Evolutionary conservation across 2,888 invertebrate genomes (phyloP).

Genomic region (Cataglyphis altisquamis): DNA sequence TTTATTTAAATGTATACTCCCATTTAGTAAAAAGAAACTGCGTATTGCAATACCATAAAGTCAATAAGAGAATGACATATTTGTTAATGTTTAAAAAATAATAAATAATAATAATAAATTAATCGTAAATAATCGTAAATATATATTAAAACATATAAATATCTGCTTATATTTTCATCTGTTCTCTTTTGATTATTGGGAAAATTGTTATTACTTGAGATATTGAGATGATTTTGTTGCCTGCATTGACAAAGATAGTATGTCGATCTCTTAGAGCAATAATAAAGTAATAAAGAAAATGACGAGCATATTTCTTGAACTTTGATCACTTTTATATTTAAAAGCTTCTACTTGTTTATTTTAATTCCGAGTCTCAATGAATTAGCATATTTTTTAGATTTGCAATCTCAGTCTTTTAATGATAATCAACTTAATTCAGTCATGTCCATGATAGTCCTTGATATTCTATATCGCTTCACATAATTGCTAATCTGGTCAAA

Average conservation of each 20-base stretch:
- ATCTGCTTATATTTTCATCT: background rate
- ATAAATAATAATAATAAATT: background rate
- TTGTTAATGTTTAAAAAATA: background rate
- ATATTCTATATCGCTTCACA: background rate
- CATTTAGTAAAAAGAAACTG: background rate
- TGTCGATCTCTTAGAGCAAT: background rate
- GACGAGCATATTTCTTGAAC: background rate
- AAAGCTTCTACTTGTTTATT: background rate
- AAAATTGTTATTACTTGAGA: background rate
- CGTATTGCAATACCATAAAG: background rate
- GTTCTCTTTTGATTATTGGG: background rate
- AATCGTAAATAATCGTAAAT: background rate
- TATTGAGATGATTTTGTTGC: too few species aligned
- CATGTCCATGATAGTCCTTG: background rate
- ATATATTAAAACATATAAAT: background rate
- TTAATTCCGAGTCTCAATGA: background rate
- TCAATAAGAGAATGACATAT: background rate
- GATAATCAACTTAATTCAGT: background rate
- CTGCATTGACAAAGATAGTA: background rate
- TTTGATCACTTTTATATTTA: slow-evolving; percentile 47
- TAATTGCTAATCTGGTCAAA: background rate
- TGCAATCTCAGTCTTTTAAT: background rate
- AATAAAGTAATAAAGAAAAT: background rate
- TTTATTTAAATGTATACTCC: background rate
- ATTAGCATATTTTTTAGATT: background rate